These are phyloP conservation scores for Agonum fuliginosum DNA, from an alignment of 2,888 invertebrate genomes.

Conservation along the genomic window DNA sequence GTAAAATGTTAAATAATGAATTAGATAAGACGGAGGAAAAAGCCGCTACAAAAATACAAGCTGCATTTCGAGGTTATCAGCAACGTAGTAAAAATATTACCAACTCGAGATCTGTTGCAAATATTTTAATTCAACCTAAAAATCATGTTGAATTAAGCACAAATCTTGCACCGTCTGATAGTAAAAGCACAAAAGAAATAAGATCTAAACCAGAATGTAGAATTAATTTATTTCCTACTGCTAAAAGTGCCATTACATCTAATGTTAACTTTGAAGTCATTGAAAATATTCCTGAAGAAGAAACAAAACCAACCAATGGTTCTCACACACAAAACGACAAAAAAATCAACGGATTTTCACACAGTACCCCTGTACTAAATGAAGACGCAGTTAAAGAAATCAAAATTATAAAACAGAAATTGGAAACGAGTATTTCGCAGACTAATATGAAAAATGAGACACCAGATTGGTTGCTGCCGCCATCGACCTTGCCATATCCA, in stretches of 20 bases:
- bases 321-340: background rate
- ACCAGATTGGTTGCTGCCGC: slow-evolving; percentile 71
- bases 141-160: background rate
- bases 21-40: slow-evolving; percentile 44
- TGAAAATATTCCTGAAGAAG: background rate
- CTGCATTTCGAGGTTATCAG: slow-evolving; percentile 64
- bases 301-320: background rate
- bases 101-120: background rate
- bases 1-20: background rate
- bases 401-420: slow-evolving; percentile 43
- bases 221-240: background rate
- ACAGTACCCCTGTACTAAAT: background rate
- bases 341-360: background rate
- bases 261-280: slow-evolving; percentile 4
- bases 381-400: slow-evolving; percentile 19
- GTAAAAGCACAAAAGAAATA: background rate
- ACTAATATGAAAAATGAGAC: slow-evolving; percentile 30
- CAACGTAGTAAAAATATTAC: slow-evolving; percentile 63
- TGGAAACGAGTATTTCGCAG: slow-evolving; percentile 38
- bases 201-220: background rate
- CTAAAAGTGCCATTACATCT: slow-evolving; percentile 8
- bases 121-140: background rate
- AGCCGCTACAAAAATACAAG: slow-evolving; percentile 66
- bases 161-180: background rate
- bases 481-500: slow-evolving; percentile 73